Evolutionary conservation across 2,888 invertebrate genomes (phyloP), one percentile per base, ranked within the genome.

Genomic region (Ypsolopha scabrella): DNA sequence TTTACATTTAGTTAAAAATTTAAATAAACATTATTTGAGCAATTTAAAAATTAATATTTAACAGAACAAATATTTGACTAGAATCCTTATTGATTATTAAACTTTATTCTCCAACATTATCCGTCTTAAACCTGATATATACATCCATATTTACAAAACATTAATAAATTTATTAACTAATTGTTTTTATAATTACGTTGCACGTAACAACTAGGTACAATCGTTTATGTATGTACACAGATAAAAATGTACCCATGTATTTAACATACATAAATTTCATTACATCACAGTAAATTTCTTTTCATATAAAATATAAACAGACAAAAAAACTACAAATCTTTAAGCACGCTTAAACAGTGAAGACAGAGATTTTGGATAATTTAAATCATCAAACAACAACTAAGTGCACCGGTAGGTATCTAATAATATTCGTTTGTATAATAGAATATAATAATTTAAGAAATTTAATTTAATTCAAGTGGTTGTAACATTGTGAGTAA

Each of bases 211-310:
- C 8, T 13, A 11, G 43, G 14, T 43, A 43, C 14, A n/a, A n/a
- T 14, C 13, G 43, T 43, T 33, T 50, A 38, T 48, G 39, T 50
- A 52, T 50, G 45, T 52, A 52, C 52, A 39, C 9, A 39, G 33
- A 41, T 39, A 39, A 14, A 56, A 55, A 58, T 55, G 52, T 58
- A 60, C 58, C 52, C n/a, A 57, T 51, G 54, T 47, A 48, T 56
- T 52, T 57, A 57, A 61, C 61, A 56, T 65, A 63, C 64, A 66
- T 67, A 71, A 68, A 64, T 70, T 74, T 75, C 60, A 73, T 80
- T 83, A 79, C 81, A 85, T 85, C 85, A 85, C 85, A 85, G 85
- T 82, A 79, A 77, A 79, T 81, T 80, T 47, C 71, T 71, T 74
- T 45, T 38, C 10, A 51, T 49, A 41, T 33, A 24, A 49, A 41